phyloP scores from a whole-genome alignment of 2,888 invertebrate genomes.

The Pollenia griseotomentosa region DNA sequence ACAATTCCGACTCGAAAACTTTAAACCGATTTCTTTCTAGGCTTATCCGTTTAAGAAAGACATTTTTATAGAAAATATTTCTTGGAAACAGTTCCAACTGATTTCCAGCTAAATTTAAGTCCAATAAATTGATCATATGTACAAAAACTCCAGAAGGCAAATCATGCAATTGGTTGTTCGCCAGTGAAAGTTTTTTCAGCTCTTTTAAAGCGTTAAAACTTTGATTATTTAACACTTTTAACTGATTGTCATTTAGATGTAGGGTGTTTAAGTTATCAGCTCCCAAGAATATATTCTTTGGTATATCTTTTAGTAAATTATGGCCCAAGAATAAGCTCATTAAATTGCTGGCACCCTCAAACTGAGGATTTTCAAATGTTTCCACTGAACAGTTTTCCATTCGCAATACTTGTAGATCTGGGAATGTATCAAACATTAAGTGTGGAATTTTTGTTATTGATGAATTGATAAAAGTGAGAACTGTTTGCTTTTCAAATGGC shows the following conservation, averaged over 20 bases:
- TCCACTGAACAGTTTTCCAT: conserved; percentile 83
- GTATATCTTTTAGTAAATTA: conserved; percentile 81
- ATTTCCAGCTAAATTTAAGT: conserved; percentile 80
- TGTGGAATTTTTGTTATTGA: conserved; percentile 82
- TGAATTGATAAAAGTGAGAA: conserved; percentile 82
- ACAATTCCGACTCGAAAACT: conserved; percentile 79
- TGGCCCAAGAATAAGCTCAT: conserved; percentile 80
- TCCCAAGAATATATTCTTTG: conserved; percentile 82
- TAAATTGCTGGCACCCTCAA: conserved; percentile 83
- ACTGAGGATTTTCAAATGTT: conserved; percentile 82
- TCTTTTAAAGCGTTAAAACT: conserved; percentile 82
- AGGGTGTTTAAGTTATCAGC: conserved; percentile 82
- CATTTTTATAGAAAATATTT: conserved; percentile 80
- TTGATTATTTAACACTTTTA: conserved; percentile 79
- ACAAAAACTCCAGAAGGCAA: conserved; percentile 78
- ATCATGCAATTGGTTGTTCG: conserved; percentile 78
- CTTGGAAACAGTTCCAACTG: conserved; percentile 78
- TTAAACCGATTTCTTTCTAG: conserved; percentile 79
- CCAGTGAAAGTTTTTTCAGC: conserved; percentile 79
- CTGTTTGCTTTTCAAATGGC: conserved; percentile 79
- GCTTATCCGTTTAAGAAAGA: conserved; percentile 80
- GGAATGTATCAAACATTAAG: conserved; percentile 82
- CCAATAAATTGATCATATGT: conserved; percentile 79
- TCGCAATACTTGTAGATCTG: conserved; percentile 81
- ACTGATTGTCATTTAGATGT: conserved; percentile 78